Evolutionary conservation across 2,888 invertebrate species (phyloP), one percentile per base, ranked within the genome.

Genomic region (Antitype chi): DNA sequence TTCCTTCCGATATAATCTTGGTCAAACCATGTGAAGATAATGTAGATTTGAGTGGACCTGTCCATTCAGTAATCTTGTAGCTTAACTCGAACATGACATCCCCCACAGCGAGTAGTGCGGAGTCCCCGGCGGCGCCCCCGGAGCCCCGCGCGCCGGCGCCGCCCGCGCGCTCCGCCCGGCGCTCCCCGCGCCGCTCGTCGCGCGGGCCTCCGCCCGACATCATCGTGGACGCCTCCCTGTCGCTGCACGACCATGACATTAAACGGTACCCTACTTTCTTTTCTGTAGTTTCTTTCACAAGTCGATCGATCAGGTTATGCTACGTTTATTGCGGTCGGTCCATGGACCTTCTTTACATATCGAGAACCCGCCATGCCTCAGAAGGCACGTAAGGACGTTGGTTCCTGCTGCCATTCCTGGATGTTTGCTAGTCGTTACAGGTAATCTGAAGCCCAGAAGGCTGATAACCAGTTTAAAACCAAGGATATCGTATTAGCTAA

Each of bases 161-260:
- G 72, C 97, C 97, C 32, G 95, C 91, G 23, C 95, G 97, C 84
- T 90, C 95, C 5, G 93, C 94, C 3, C 94, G 97, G 8, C 94
- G 95, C 88, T 93, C 94, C 6, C 94, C 94, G 86, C 94, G 95
- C 80, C 93, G 94, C 84, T 91, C 96, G 93, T 84, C 93, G 84
- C 89, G 90, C 15, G 90, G 90, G 23, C 90, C 91, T 53, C 91
- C 91, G 52, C 92, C 92, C 7, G 94, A 94, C 80, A 92, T 95
- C 76, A 94, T 95, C 74, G 97, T 97, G 7, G 97, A 92, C 81
- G 90, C 90, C 49, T 91, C 95, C 92, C 81, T 95, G 92, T 70
- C 97, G 93, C 89, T 93, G 89, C 88, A 93, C 73, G 93, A 93
- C 57, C 91, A 92, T 52, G 95, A 95, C 73, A 93, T 92, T 73